Evolutionary conservation across 1,140 invertebrate genomes (phyloP).

Genomic region (Coenobita brevimanus): DNA sequence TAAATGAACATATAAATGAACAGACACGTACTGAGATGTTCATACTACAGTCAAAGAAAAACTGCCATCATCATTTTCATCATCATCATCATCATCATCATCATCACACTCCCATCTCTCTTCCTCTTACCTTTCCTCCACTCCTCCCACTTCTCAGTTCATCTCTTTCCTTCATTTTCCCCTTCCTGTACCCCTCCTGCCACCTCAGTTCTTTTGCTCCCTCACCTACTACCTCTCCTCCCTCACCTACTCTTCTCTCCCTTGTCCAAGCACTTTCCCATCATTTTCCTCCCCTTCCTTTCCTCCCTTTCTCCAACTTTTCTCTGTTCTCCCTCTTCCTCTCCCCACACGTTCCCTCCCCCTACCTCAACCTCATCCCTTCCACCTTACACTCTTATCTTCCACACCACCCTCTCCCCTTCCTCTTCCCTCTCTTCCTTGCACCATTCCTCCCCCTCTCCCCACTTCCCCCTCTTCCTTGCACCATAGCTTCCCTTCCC

Average conservation of each 20-base stretch:
- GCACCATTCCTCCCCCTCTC: too few species aligned
- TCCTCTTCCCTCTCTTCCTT: too few species aligned
- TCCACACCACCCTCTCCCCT: too few species aligned
- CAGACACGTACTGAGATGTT: too few species aligned
- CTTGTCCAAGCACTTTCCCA: neutral
- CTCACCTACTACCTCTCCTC: neutral
- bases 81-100: neutral
- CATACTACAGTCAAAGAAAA: too few species aligned
- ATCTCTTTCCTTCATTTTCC: neutral
- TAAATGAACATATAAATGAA: too few species aligned
- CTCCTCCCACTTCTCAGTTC: neutral
- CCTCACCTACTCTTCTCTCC: too few species aligned
- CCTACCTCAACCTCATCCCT: too few species aligned
- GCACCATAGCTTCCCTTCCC: too few species aligned
- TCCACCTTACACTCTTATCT: too few species aligned
- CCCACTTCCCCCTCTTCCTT: too few species aligned
- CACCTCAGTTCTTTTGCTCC: neutral
- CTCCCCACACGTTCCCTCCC: neutral
- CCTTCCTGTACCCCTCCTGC: neutral
- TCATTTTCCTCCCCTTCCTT: neutral
- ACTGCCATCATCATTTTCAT: too few species aligned
- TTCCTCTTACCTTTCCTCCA: neutral
- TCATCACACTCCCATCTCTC: neutral
- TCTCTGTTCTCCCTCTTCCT: neutral
- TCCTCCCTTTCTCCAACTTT: neutral